Percentiles rank a stretch among this genome's conserved stretches.
These are phyloP conservation scores for Conomelus anceps DNA, from an alignment of 2,888 invertebrate species.

Conservation along the genomic window DNA sequence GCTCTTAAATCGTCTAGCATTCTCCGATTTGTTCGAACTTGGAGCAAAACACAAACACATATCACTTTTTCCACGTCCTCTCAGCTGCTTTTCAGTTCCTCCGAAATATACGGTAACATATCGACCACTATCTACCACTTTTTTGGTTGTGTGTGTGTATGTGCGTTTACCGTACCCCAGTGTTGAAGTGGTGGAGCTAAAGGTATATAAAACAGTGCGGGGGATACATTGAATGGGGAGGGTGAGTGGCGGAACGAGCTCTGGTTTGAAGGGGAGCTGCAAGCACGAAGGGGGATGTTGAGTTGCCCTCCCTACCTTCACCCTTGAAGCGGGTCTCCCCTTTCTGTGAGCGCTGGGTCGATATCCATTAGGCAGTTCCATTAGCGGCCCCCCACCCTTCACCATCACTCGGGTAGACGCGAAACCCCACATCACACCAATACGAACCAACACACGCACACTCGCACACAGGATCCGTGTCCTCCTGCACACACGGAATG, in stretches of 20 bases:
- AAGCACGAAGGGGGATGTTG: not conserved
- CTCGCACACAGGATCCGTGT: not conserved
- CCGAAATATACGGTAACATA: not conserved
- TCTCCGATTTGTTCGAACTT: not conserved
- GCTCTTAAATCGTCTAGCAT: not conserved
- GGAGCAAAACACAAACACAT: not conserved
- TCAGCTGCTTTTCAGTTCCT: not conserved
- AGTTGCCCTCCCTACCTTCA: not conserved
- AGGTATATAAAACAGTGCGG: not conserved
- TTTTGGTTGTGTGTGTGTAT: not conserved
- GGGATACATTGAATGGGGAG: not conserved
- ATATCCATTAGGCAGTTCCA: constrained; percentile 13
- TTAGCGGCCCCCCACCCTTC: not conserved
- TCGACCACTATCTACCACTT: not conserved
- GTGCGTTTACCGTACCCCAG: not conserved
- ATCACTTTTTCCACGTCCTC: not conserved
- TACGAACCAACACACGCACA: not conserved
- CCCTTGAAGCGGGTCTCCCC: not conserved
- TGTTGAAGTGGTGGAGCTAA: not conserved
- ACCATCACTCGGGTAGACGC: not conserved
- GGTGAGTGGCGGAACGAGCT: not conserved
- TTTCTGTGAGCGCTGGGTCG: constrained; percentile 4
- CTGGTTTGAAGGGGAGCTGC: not conserved
- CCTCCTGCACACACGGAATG: constrained; percentile 17
- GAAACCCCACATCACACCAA: not conserved